Percentiles rank a stretch among this genome's conserved stretches.
Evolutionary conservation across 2,888 invertebrate species (phyloP).

Genomic region (Autographa gamma): DNA sequence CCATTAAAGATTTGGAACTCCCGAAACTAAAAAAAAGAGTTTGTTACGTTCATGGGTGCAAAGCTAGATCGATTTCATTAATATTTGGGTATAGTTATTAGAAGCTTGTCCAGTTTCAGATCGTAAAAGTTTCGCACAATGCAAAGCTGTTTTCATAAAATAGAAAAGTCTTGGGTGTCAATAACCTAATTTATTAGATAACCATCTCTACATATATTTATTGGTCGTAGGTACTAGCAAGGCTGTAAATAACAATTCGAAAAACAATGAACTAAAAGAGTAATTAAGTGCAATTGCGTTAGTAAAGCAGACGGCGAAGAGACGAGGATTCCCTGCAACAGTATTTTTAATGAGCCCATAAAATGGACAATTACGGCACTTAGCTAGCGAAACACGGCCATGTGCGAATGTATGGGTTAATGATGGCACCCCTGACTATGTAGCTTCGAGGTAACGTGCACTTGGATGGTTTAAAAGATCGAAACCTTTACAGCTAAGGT

Average conservation of each 20-base stretch:
- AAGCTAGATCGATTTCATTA: no score
- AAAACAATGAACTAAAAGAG: conserved; percentile 18
- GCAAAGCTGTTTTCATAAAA: no score
- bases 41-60: no score
- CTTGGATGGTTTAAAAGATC: background rate
- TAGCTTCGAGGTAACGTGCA: conserved; percentile 3
- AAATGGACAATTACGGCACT: conserved; percentile 30
- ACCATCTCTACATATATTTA: no score
- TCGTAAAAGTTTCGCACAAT: no score
- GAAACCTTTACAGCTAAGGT: background rate
- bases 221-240: background rate
- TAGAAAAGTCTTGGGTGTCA: background rate
- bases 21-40: no score
- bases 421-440: background rate
- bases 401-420: conserved; percentile 27
- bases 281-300: conserved; percentile 13
- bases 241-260: background rate
- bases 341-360: conserved; percentile 36
- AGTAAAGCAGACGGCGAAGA: conserved; percentile 14
- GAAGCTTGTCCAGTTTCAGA: no score
- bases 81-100: no score
- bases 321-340: conserved; percentile 25
- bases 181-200: background rate
- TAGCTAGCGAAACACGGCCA: conserved; percentile 14
- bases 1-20: no score